Percentiles rank a stretch among this genome's conserved stretches.
phyloP scores from a whole-genome alignment of 1,140 invertebrate species.

The Dufourea novaeangliae region DNA sequence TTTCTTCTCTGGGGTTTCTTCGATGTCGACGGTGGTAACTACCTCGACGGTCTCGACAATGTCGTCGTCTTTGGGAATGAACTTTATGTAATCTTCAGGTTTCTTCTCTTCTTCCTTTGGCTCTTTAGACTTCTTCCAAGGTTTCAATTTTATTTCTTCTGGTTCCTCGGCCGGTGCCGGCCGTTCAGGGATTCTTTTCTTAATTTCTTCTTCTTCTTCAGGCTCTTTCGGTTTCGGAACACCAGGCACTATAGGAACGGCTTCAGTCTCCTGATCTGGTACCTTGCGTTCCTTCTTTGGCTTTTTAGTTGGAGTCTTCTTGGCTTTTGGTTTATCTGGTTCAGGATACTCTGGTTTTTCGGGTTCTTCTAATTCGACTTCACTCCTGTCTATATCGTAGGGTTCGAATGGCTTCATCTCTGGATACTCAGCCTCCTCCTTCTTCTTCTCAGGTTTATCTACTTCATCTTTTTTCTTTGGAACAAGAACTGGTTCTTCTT shows the following conservation, averaged over 20 bases:
- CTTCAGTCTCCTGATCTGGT: conserved; percentile 80
- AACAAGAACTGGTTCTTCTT: background rate
- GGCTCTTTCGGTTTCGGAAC: conserved; percentile 81
- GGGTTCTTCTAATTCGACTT: conserved; percentile 65
- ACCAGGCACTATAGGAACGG: conserved; percentile 81
- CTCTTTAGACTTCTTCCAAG: conserved; percentile 79
- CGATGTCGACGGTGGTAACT: background rate
- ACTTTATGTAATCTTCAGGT: conserved; percentile 68
- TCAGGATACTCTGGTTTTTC: conserved; percentile 75
- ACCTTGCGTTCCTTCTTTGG: conserved; percentile 81
- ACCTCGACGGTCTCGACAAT: conserved; percentile 36
- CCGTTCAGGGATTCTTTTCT: conserved; percentile 82
- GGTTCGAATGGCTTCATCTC: conserved; percentile 22
- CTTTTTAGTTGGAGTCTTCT: conserved; percentile 67
- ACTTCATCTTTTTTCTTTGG: conserved; percentile 18
- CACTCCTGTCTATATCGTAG: conserved; percentile 57
- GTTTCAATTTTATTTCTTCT: conserved; percentile 82
- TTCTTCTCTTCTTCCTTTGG: conserved; percentile 73
- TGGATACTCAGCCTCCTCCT: conserved; percentile 11
- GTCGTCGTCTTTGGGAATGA: conserved; percentile 41
- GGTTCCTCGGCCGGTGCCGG: conserved; percentile 78
- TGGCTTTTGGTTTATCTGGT: conserved; percentile 78
- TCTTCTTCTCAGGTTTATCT: conserved; percentile 13
- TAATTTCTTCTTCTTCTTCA: conserved; percentile 81
- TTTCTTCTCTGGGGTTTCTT: conserved; percentile 62